Percentiles rank a stretch among this genome's conserved stretches.
phyloP scores from a whole-genome alignment of 30 jellyfish, hydroid and myxozoan species.

The Turritopsis rubra region DNA sequence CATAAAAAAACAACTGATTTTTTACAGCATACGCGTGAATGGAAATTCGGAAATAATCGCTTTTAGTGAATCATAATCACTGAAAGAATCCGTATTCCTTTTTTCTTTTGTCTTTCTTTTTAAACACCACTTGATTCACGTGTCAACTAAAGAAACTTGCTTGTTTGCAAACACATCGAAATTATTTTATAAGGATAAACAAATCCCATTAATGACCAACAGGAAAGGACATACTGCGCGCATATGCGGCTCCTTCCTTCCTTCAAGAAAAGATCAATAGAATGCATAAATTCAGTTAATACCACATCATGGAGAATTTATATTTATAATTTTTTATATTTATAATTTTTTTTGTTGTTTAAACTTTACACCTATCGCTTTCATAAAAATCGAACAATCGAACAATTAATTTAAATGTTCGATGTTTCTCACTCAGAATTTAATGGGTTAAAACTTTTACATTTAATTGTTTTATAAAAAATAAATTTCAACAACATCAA shows the following conservation, averaged over 20 bases:
- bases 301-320: too few species aligned
- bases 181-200: neutral
- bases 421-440: neutral
- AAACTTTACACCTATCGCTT: neutral
- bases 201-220: neutral
- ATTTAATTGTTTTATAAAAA: too few species aligned
- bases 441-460: too few species aligned
- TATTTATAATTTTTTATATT: too few species aligned
- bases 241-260: neutral
- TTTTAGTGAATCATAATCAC: too few species aligned
- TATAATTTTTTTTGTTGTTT: neutral
- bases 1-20: too few species aligned
- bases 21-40: too few species aligned
- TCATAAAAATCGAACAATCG: neutral
- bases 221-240: neutral
- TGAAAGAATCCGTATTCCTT: neutral
- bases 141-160: neutral
- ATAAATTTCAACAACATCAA: too few species aligned
- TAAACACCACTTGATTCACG: neutral
- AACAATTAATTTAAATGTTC: neutral
- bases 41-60: too few species aligned
- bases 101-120: too few species aligned
- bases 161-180: too few species aligned
- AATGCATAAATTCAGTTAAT: neutral
- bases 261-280: neutral